Conservation (phyloP, 2,113 vertebrate genomes). For the Siniperca chuatsi region DNA sequence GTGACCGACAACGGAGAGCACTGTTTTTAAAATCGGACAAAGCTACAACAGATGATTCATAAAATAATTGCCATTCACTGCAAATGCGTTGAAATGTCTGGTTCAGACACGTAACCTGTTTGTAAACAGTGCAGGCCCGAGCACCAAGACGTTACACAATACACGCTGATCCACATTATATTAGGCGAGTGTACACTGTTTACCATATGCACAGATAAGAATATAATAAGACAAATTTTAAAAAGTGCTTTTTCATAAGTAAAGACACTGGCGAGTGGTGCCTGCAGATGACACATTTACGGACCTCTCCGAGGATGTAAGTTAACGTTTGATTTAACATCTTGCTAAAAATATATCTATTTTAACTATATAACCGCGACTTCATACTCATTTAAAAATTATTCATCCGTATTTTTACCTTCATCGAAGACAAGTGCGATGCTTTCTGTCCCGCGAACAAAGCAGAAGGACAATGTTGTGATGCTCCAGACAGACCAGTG, state of each 20-base stretch:
- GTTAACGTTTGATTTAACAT: constrained; percentile 2
- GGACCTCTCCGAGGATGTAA: not conserved
- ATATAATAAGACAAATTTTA: not conserved
- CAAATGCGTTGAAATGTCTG: not conserved
- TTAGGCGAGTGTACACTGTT: accelerated
- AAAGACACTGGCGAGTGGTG: not conserved
- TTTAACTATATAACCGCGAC: accelerated
- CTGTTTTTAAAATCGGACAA: not conserved
- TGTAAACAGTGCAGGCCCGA: constrained; percentile 68
- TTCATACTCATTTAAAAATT: not conserved
- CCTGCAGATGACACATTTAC: constrained; percentile 15
- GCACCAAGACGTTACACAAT: constrained; percentile 14
- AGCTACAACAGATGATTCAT: not conserved
- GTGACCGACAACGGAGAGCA: constrained; percentile 66
- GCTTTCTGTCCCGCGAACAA: constrained; percentile 55
- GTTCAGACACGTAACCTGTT: constrained; percentile 5
- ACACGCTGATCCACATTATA: not conserved
- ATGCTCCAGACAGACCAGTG: constrained; percentile 52
- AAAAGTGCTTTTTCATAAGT: not conserved
- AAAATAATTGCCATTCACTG: not conserved
- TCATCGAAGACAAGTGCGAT: constrained; percentile 68
- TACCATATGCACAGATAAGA: accelerated
- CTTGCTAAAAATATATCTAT: not conserved
- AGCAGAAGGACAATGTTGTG: constrained; percentile 71
- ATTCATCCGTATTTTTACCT: constrained; percentile 48